These are phyloP conservation scores for Agrypnus murinus DNA, from an alignment of 2,888 invertebrate species.

Conservation along the genomic window DNA sequence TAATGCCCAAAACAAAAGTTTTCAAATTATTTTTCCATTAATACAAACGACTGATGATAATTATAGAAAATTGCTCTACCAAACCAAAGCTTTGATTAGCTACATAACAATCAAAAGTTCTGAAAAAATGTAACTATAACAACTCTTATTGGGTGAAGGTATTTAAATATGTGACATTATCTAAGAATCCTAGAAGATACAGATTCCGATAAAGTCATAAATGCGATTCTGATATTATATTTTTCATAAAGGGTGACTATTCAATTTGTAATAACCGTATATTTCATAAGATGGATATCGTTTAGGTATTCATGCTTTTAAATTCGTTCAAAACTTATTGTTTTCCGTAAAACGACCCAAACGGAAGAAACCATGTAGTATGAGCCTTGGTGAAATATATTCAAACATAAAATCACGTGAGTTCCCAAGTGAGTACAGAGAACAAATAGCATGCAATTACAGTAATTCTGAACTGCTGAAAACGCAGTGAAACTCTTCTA, in stretches of 20 bases:
- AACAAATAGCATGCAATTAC: slow-evolving; percentile 48
- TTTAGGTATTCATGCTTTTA: slow-evolving; percentile 32
- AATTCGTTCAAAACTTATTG: slow-evolving; percentile 25
- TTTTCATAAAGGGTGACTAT: slow-evolving; percentile 21
- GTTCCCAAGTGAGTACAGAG: slow-evolving; percentile 32
- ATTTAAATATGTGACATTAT: no score
- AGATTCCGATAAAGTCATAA: no score
- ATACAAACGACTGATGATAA: no score
- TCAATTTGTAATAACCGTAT: slow-evolving; percentile 42
- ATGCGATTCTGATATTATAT: slow-evolving; percentile 26
- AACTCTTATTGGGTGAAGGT: no score
- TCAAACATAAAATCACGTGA: slow-evolving; percentile 31
- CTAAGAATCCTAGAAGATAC: no score
- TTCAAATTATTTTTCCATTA: no score
- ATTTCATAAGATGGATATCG: slow-evolving; percentile 33
- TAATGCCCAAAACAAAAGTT: no score
- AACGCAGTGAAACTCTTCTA: slow-evolving; percentile 34
- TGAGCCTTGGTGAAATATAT: slow-evolving; percentile 15
- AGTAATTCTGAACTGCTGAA: slow-evolving; percentile 46
- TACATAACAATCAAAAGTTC: no score
- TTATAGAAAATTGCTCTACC: no score
- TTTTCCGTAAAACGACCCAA: slow-evolving; percentile 22
- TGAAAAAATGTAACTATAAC: no score
- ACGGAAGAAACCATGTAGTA: slow-evolving; percentile 20
- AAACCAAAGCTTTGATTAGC: no score